Evolutionary conservation across 2,113 vertebrate genomes (phyloP).

Genomic region (Tetrax tetrax): DNA sequence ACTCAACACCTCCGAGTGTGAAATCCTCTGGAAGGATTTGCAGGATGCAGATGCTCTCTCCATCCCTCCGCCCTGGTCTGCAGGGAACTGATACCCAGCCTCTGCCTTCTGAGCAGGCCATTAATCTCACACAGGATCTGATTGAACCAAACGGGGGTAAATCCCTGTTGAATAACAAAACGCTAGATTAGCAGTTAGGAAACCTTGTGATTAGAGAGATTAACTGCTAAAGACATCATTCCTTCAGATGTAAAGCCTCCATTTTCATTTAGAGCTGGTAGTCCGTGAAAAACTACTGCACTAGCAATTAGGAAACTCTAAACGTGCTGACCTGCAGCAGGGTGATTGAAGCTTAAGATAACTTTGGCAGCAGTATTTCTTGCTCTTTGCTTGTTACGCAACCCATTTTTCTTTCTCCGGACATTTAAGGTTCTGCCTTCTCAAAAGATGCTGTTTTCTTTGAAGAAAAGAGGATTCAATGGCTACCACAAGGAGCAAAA

Average conservation of each 20-base stretch:
- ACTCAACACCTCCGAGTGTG: neutral
- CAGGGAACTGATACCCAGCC: neutral
- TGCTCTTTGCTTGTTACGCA: neutral
- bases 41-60: neutral
- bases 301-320: neutral
- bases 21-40: neutral
- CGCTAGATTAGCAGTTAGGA: conserved; percentile 18
- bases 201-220: conserved; percentile 15
- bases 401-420: neutral
- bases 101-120: neutral
- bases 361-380: neutral
- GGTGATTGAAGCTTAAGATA: neutral
- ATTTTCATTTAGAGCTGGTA: neutral
- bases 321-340: neutral
- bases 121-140: neutral
- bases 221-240: neutral
- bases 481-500: neutral
- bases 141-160: neutral
- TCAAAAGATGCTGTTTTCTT: neutral
- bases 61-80: neutral
- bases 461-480: neutral
- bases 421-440: neutral
- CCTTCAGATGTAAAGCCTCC: neutral
- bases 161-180: conserved; percentile 6
- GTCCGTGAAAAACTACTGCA: neutral